A percentile compares a stretch with the other conserved stretches of the same genome.
phyloP scores from a whole-genome alignment of 2,888 invertebrate genomes.

The Odontocolon sp. region DNA sequence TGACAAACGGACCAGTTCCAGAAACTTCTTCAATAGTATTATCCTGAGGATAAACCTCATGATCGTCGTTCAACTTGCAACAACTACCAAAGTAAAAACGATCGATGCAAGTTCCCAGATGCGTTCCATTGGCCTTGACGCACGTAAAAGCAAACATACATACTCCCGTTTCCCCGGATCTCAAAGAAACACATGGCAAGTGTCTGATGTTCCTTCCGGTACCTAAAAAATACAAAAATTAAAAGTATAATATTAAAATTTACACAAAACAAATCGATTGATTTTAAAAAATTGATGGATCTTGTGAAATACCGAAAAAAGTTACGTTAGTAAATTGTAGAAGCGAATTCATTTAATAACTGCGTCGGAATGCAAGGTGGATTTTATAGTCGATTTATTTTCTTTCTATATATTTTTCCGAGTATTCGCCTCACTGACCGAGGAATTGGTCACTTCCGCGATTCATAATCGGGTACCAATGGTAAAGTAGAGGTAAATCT shows the following conservation, averaged over 20 bases:
- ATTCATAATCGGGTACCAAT: slow-evolving; percentile 45
- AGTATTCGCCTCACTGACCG: slow-evolving; percentile 44
- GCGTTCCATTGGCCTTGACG: slow-evolving; percentile 94
- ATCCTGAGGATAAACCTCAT: slow-evolving; percentile 82
- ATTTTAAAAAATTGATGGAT: background rate
- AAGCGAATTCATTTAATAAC: background rate
- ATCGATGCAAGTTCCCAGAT: slow-evolving; percentile 95
- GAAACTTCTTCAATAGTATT: slow-evolving; percentile 84
- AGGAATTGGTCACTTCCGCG: slow-evolving; percentile 39
- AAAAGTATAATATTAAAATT: too few relatives aligned
- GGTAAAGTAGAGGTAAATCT: slow-evolving; percentile 21
- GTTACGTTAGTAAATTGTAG: background rate
- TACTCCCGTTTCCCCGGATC: slow-evolving; percentile 89
- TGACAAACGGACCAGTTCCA: slow-evolving; percentile 68
- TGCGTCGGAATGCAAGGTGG: background rate
- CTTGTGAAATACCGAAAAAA: background rate
- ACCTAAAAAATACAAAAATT: slow-evolving; percentile 86
- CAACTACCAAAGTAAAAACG: slow-evolving; percentile 97
- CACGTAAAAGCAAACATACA: slow-evolving; percentile 98
- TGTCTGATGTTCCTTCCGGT: slow-evolving; percentile 94
- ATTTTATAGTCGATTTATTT: background rate
- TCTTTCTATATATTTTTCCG: background rate
- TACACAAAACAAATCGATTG: background rate
- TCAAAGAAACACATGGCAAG: slow-evolving; percentile 92
- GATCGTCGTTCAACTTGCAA: slow-evolving; percentile 87